Evolutionary conservation across 2,797 vertebrate genomes (phyloP), one percentile per base, ranked within the genome.

Genomic region (Lophotriccus pileatus): DNA sequence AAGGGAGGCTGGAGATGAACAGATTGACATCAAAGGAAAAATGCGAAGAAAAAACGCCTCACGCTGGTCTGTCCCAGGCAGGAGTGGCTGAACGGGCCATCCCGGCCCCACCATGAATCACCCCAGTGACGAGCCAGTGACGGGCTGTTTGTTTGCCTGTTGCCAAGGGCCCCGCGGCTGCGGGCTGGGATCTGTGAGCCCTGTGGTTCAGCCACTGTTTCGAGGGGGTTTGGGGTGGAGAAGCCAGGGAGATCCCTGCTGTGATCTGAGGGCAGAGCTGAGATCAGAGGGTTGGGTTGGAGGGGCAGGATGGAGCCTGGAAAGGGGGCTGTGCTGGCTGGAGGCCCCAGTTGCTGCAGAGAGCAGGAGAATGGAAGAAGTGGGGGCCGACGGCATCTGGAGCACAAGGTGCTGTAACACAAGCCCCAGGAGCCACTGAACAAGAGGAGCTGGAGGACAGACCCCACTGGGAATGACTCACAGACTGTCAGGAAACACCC

Each of bases 101-200:
- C 24, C 79, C 3, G 0, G 39, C 52, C 79, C 22, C 47, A 0
- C 47, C 20, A 3, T 63, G 85, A 78, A 46, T 90, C 58, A 59
- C 1, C 3, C 44, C 11, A 21, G 15, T 74, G 79, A 52, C 5
- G 4, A 84, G 85, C 4, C 75, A 13, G 66, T 0, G 0, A 32
- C 0, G 0, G 10, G 66, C 34, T 93, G 92, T 95, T 96, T 91
- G 95, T 96, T 96, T 95, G 63, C 63, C 69, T 7, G 92, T 94
- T 94, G 92, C 92, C 85, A 95, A 41, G 92, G 9, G 79, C 76
- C 32, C 75, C 0, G 28, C 13, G 67, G 82, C 78, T 25, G 55
- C 0, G 23, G 81, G 17, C 4, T 47, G 58, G 9, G 63, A 18
- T 44, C 8, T 14, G 28, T 13, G 28, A 67, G 36, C 34, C 13